Base-by-base conservation (phyloP, 2,888 invertebrate species). In the Mythimna loreyi region DNA sequence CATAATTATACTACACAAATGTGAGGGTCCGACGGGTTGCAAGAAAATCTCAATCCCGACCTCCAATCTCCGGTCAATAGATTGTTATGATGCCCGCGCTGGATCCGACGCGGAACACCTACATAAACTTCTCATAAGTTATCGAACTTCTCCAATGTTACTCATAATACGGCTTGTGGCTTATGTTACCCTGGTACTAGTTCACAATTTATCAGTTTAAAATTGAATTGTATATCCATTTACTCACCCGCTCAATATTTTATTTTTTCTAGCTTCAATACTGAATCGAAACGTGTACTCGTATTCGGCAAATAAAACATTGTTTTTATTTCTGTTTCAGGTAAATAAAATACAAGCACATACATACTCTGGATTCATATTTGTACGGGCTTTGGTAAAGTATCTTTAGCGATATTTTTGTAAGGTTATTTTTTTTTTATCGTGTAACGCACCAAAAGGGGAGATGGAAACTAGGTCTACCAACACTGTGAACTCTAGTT, bases 311-410 rank as follows among this genome's bases (percentile, higher is more conserved):
- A 56, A 47, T 56, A 45, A 59, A 61, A 47, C 9, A 21, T 70
- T 33, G 16, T 47, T 62, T 76, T 70, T 59, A 25, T 50, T 60
- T 73, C 70, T 84, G 80, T 87, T 86, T 71, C 87, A 86, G 85
- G 87, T 87, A 87, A 86, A 72, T 80, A 69, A 45, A 43, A 52
- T 21, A 45, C 23, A 30, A 8, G n/a, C 7, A 19, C 43, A 8
- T 28, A 40, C 33, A n/a, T 59, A 33, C 40, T 57, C 6, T 69
- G 52, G n/a, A 40, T 43, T 43, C 40, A 23, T 19, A 53, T 28
- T 23, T 40, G 45, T 60, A 21, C 30, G 25, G 2, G 45, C 33
- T 25, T 58, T 50, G 79, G 62, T 78, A 78, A 65, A 28, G 65
- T 52, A 67, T 53, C 1, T 23, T 43, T 28, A 8, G n/a, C 19